Conservation (phyloP, 1,140 invertebrate genomes). For the Maniola jurtina region DNA sequence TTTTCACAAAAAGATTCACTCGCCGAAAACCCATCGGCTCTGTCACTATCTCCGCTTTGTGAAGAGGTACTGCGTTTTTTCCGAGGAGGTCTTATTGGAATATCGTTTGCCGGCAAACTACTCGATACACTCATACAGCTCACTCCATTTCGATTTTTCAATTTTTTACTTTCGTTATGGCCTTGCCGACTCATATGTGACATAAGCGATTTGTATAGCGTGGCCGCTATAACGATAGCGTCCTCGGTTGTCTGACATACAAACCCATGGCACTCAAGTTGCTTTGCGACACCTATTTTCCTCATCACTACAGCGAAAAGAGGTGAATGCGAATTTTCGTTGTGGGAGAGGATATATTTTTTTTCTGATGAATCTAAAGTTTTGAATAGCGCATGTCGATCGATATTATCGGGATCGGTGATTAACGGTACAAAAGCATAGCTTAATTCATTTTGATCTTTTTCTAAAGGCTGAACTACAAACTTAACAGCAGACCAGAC, state of each 20-base stretch:
- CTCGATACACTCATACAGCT: conserved; percentile 84
- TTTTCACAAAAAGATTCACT: conserved; percentile 62
- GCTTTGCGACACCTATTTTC: conserved; percentile 86
- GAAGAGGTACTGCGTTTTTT: conserved; percentile 81
- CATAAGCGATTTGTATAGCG: conserved; percentile 91
- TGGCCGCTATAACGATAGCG: conserved; percentile 93
- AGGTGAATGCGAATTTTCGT: conserved; percentile 85
- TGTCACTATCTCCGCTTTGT: conserved; percentile 80
- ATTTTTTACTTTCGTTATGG: conserved; percentile 74
- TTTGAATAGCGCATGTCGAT: conserved; percentile 84
- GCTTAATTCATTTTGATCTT: conserved; percentile 65
- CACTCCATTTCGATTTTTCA: conserved; percentile 84
- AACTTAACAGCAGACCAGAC: conserved; percentile 94
- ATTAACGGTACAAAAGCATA: conserved; percentile 92
- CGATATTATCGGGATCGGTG: conserved; percentile 89
- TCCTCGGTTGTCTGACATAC: conserved; percentile 92
- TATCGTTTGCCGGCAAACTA: conserved; percentile 74
- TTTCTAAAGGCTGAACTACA: conserved; percentile 79
- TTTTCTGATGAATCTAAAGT: conserved; percentile 74
- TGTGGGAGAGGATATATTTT: conserved; percentile 79
- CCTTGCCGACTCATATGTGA: conserved; percentile 84
- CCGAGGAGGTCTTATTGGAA: conserved; percentile 79
- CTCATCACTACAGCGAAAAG: conserved; percentile 95
- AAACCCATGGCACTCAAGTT: conserved; percentile 94
- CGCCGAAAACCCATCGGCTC: conserved; percentile 66